Percentiles rank a stretch among this genome's conserved stretches.
phyloP scores from a whole-genome alignment of 2,888 invertebrate genomes.

The Tachina grossa region DNA sequence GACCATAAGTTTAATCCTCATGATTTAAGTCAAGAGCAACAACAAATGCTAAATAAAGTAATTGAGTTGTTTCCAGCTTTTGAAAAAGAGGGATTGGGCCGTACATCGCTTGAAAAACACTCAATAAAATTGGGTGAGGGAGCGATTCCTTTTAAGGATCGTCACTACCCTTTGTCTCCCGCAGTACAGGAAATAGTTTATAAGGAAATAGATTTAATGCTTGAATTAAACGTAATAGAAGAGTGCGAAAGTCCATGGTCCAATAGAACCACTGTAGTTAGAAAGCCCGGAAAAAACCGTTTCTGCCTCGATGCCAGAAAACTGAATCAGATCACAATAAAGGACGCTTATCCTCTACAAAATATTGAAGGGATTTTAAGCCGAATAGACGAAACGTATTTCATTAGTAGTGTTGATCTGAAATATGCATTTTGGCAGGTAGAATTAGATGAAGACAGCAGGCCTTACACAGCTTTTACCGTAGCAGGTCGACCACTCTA shows the following conservation, averaged over 20 bases:
- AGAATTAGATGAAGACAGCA: slow-evolving; percentile 41
- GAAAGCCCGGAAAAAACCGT: slow-evolving; percentile 72
- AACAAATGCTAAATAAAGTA: neutral
- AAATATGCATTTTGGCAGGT: slow-evolving; percentile 55
- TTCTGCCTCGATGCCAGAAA: slow-evolving; percentile 75
- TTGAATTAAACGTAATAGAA: slow-evolving; percentile 75
- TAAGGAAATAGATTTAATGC: slow-evolving; percentile 76
- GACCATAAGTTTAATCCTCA: slow-evolving; percentile 10
- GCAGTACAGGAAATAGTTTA: slow-evolving; percentile 64
- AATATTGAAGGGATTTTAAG: too few relatives aligned
- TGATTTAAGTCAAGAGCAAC: neutral
- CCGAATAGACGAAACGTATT: too few relatives aligned
- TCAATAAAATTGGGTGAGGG: slow-evolving; percentile 59
- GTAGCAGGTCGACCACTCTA: too few relatives aligned
- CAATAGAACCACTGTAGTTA: slow-evolving; percentile 74
- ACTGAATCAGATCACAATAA: slow-evolving; percentile 72
- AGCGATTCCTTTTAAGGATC: slow-evolving; percentile 52
- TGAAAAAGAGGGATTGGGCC: slow-evolving; percentile 43
- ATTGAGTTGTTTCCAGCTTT: slow-evolving; percentile 25
- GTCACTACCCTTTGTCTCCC: slow-evolving; percentile 70
- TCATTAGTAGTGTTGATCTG: slow-evolving; percentile 48
- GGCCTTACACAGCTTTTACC: slow-evolving; percentile 57
- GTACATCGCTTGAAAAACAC: slow-evolving; percentile 58
- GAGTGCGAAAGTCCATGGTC: slow-evolving; percentile 76
- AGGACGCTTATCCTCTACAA: slow-evolving; percentile 40